Percentiles rank a stretch among this genome's conserved stretches.
Evolutionary conservation across 1,140 invertebrate species (phyloP).

Genomic region (Batillaria attramentaria): DNA sequence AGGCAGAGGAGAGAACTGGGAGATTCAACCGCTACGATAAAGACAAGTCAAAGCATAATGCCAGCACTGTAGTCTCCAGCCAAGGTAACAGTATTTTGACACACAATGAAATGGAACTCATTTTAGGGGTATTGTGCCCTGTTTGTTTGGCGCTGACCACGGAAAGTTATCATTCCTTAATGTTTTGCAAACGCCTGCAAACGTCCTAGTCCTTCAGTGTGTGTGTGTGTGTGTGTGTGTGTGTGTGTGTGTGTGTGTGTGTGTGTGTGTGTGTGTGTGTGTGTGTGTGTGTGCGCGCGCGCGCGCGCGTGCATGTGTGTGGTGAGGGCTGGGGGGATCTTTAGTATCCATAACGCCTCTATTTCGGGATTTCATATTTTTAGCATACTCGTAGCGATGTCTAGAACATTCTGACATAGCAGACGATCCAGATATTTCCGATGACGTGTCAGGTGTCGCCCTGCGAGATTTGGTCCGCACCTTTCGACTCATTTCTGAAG

Average conservation of each 20-base stretch:
- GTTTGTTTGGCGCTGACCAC: no score
- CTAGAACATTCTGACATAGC: not conserved
- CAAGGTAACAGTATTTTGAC: slow-evolving; percentile 37
- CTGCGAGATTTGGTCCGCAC: not conserved
- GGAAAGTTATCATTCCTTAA: no score
- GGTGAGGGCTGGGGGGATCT: no score
- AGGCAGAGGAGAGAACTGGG: not conserved
- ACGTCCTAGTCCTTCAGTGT: no score
- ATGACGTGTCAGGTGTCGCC: not conserved
- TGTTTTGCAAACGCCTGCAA: no score
- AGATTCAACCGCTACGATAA: not conserved
- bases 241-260: slow-evolving; percentile 16
- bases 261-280: slow-evolving; percentile 16
- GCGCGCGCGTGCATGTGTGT: not conserved
- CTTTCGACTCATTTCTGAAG: not conserved
- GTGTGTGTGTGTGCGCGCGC: not conserved
- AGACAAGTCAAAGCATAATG: not conserved
- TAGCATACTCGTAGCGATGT: not conserved
- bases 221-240: not conserved
- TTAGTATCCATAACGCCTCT: no score
- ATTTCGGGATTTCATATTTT: no score
- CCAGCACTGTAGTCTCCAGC: slow-evolving; percentile 45
- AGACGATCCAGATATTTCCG: not conserved
- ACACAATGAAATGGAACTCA: not conserved
- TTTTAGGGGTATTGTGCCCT: not conserved